A percentile compares a stretch with the other conserved stretches of the same genome.
Conservation (phyloP, 2,888 invertebrate genomes). For the Thereva nobilitata region DNA sequence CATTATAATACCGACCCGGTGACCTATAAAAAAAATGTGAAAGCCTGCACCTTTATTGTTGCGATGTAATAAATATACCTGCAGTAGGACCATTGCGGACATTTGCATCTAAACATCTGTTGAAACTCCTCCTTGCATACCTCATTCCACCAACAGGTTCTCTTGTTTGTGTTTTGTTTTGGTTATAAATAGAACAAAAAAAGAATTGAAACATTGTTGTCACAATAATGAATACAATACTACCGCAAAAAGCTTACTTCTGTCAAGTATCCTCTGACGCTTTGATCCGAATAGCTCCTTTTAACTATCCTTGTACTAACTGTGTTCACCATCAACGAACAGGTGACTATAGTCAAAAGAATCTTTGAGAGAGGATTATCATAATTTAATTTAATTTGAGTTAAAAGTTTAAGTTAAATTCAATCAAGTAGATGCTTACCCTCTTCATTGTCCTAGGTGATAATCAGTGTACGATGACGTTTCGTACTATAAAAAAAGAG, state of each 20-base stretch:
- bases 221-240: neutral
- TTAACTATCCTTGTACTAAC: conserved; percentile 60
- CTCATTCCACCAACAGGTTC: conserved; percentile 94
- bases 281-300: conserved; percentile 78
- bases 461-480: too few relatives aligned
- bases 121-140: conserved; percentile 92
- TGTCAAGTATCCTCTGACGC: conserved; percentile 79
- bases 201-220: too few relatives aligned
- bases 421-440: too few relatives aligned
- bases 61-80: conserved; percentile 54
- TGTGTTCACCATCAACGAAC: conserved; percentile 43
- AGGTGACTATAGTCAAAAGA: conserved; percentile 44
- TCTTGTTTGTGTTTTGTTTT: conserved; percentile 59
- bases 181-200: too few relatives aligned
- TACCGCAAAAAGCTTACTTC: conserved; percentile 64
- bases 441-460: too few relatives aligned
- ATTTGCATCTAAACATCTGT: conserved; percentile 82
- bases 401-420: neutral
- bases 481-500: too few relatives aligned
- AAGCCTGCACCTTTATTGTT: neutral
- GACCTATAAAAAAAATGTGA: conserved; percentile 56
- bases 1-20: conserved; percentile 87
- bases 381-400: neutral
- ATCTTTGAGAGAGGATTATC: conserved; percentile 39
- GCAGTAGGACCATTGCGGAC: conserved; percentile 87